Percentiles rank a stretch among this genome's conserved stretches.
Evolutionary conservation across 2,797 vertebrate species (phyloP).

Genomic region (Momotus momota): DNA sequence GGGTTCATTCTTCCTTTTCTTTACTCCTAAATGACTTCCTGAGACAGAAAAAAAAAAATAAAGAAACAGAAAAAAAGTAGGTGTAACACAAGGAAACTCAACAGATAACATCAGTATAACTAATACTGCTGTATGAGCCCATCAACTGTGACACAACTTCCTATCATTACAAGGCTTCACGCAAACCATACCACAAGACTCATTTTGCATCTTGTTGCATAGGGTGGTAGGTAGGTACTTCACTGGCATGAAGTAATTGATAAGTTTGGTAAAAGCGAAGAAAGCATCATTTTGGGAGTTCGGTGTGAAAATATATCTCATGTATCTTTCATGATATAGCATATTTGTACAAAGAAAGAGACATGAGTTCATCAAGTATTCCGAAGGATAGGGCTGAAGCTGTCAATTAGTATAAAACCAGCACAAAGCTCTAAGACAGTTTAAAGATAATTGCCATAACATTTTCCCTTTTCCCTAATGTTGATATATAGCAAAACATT

Average conservation of each 20-base stretch:
- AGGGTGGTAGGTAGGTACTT: not conserved
- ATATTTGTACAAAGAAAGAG: not conserved
- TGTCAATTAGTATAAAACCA: not conserved
- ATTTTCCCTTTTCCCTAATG: not conserved
- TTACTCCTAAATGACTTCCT: not conserved
- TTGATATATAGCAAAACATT: not conserved
- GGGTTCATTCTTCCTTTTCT: not conserved
- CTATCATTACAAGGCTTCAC: not conserved
- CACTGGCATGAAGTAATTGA: not conserved
- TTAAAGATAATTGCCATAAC: not conserved
- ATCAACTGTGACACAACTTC: not conserved
- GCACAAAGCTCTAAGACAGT: not conserved
- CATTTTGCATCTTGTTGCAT: not conserved
- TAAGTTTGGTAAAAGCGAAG: not conserved
- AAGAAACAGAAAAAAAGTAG: not conserved
- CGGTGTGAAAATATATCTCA: not conserved
- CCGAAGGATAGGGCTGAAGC: not conserved
- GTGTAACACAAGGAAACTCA: not conserved
- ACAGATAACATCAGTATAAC: accelerated
- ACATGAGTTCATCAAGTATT: not conserved
- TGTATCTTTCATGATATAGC: not conserved
- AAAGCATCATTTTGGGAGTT: not conserved
- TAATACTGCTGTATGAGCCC: not conserved
- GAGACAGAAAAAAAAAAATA: not conserved
- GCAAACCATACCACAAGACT: not conserved